Evolutionary conservation across 1,140 invertebrate genomes (phyloP), one percentile per base, ranked within the genome.

Genomic region (Linepithema humile): DNA sequence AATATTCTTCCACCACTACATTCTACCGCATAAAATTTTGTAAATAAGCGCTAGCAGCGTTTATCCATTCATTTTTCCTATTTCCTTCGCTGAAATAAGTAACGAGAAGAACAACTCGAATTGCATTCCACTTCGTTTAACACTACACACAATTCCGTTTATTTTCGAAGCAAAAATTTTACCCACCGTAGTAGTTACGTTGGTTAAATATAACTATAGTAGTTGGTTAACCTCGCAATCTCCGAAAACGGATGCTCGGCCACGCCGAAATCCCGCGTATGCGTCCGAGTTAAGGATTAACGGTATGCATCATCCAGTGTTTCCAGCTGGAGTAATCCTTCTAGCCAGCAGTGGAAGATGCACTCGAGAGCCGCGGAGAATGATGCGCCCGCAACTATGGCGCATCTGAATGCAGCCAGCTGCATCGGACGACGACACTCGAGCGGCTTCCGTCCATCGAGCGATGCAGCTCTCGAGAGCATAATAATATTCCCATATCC

Each of bases 381-480:
- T 86, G 53, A 55, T 82, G 70, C 62, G 23, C 64, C 35, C 23
- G 23, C 26, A 50, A 70, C 75, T 53, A 55, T 17, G 35, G 35
- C 32, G 53, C 85, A 84, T 72, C 72, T 60, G 80, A 65, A 78
- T 67, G 57, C 26, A 70, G 26, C 29, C 17, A 29, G 53, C 43
- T 60, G 86, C 72, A 59, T 60, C 50, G 78, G 70, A 67, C 69
- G 67, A 86, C 70, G 83, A 87, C 82, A 84, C 72, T 84, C 73
- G 85, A 84, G 53, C 82, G 48, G 65, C 65, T 82, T 87, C 53
- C 80, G 62, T 73, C 72, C 62, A 85, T 73, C 69, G 55, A 57
- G 70, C 74, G 77, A 87, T 70, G 85, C 85, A 69, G 48, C 69
- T 38, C 80, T 64, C 80, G 50, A 87, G 85, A 69, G 62, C 64